A percentile compares a stretch with the other conserved stretches of the same genome.
These are phyloP conservation scores for Periphyllus acericola DNA, from an alignment of 2,888 invertebrate species.

Conservation along the genomic window DNA sequence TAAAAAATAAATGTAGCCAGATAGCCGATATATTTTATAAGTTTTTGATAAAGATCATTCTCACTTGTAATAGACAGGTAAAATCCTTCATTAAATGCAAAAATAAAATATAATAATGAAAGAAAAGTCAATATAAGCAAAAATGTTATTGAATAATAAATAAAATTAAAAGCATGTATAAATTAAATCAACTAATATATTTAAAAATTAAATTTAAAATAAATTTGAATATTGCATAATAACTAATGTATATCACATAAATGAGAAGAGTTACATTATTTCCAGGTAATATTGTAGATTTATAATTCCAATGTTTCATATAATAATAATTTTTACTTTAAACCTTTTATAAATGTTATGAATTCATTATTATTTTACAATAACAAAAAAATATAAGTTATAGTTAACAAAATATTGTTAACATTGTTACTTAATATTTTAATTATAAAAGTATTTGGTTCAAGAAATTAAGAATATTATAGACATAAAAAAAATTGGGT, in stretches of 20 bases:
- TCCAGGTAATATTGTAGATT: not conserved
- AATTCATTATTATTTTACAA: not conserved
- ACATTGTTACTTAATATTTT: not conserved
- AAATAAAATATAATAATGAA: slow-evolving; percentile 24
- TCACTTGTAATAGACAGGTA: slow-evolving; percentile 57
- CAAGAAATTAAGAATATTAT: not conserved
- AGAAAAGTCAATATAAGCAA: slow-evolving; percentile 4
- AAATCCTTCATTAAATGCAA: slow-evolving; percentile 53
- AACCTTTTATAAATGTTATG: not conserved
- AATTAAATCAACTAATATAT: slow-evolving; percentile 13
- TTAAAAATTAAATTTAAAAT: slow-evolving; percentile 3
- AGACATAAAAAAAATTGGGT: not conserved
- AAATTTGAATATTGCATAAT: not conserved
- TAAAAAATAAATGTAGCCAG: not conserved
- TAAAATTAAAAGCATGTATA: slow-evolving; percentile 13
- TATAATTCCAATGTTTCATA: not conserved
- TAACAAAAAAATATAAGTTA: not conserved
- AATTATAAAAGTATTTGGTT: not conserved
- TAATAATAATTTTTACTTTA: not conserved
- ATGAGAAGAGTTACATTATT: not conserved
- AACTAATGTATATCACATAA: not conserved
- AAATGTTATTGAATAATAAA: not conserved
- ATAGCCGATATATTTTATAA: not conserved
- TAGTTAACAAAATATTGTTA: not conserved
- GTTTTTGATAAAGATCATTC: slow-evolving; percentile 21